Evolutionary conservation across 2,888 invertebrate species (phyloP).

Genomic region (Clusia tigrina): DNA sequence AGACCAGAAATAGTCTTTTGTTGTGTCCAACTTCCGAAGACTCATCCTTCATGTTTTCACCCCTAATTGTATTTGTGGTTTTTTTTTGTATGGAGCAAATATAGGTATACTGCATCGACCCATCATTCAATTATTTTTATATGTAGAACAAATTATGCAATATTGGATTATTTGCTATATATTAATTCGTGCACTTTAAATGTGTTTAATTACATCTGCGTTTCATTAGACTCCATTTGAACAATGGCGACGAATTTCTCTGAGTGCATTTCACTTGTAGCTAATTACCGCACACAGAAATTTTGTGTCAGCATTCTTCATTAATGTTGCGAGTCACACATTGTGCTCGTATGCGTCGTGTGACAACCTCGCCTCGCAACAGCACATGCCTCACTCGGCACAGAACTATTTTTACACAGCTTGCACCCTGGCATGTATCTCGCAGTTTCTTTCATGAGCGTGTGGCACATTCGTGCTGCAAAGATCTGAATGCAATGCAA

Average conservation of each 20-base stretch:
- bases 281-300: constrained; percentile 33
- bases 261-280: constrained; percentile 17
- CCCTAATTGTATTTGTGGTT: too few species aligned
- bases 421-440: not conserved
- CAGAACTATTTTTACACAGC: constrained; percentile 26
- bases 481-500: not conserved
- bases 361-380: constrained; percentile 24
- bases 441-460: not conserved
- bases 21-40: too few species aligned
- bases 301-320: constrained; percentile 23
- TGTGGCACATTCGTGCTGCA: not conserved
- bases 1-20: too few species aligned
- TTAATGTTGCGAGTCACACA: constrained; percentile 25
- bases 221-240: too few species aligned
- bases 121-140: too few species aligned
- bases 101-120: too few species aligned
- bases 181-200: not conserved
- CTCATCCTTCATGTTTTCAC: too few species aligned
- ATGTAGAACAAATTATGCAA: too few species aligned
- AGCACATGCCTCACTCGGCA: constrained; percentile 7
- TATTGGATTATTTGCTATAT: too few species aligned
- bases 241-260: not conserved
- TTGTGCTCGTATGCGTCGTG: constrained; percentile 23
- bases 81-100: too few species aligned
- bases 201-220: not conserved